Evolutionary conservation across 2,888 invertebrate species (phyloP), one percentile per base, ranked within the genome.

Genomic region (Notodonta dromedarius): DNA sequence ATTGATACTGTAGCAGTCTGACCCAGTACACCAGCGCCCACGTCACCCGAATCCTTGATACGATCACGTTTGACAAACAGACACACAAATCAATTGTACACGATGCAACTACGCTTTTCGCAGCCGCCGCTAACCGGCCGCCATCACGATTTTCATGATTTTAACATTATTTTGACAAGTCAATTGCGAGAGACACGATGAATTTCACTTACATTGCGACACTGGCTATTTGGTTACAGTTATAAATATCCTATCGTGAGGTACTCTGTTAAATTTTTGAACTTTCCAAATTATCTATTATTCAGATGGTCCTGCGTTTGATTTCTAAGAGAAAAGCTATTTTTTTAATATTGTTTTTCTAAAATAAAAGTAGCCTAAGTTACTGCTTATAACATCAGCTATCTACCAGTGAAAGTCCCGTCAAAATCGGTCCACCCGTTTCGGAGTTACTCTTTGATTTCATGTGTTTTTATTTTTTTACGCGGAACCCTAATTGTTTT

Each of bases 61-160:
- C 78, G 74, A 61, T 73, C 75, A 75, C 67, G 55, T 60, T 67
- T 66, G 67, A 71, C 77, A 76, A 48, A 68, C 59, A 70, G 44
- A 74, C 63, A 32, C 56, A 68, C 71, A 80, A 83, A 83, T 82
- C 81, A 77, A 59, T 53, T 32, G 50, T 53, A 69, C 84, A 83
- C 84, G 83, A 74, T 59, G 51, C 48, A 5, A 32, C 50, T 59
- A 52, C 62, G 57, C 65, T 63, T 63, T 63, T 69, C 57, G 57
- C 60, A 62, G 59, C 51, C 44, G 14, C 56, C 65, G 76, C 77
- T 78, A 80, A 81, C 74, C 65, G 67, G 50, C 42, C 2, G 12
- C 32, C 56, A 63, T 76, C 82, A 82, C 82, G 82, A 68, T 73
- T 75, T 81, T 76, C 80, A 80, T 76, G 81, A 71, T 71, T 73